Evolutionary conservation across 2,888 invertebrate species (phyloP).

Genomic region (Pterostichus niger): DNA sequence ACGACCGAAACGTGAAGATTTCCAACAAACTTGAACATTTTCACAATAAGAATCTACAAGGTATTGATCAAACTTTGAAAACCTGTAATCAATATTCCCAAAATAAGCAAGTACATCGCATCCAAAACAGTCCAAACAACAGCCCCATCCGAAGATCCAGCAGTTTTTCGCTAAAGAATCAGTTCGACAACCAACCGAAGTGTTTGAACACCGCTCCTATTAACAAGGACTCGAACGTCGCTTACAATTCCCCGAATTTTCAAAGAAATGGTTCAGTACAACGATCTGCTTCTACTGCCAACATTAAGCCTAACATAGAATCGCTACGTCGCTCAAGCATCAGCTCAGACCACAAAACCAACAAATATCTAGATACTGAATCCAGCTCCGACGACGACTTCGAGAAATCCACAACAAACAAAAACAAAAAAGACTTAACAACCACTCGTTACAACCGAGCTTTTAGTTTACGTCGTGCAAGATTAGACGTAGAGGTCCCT

Average conservation of each 20-base stretch:
- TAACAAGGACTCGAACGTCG: slow-evolving; percentile 73
- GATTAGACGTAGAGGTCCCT: slow-evolving; percentile 78
- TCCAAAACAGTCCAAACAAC: slow-evolving; percentile 76
- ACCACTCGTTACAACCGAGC: slow-evolving; percentile 86
- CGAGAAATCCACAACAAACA: slow-evolving; percentile 74
- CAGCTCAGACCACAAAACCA: slow-evolving; percentile 68
- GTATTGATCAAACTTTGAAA: slow-evolving; percentile 77
- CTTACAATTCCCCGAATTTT: slow-evolving; percentile 72
- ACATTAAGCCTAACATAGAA: slow-evolving; percentile 74
- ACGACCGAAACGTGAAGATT: slow-evolving; percentile 76
- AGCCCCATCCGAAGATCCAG: slow-evolving; percentile 83
- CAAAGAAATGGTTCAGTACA: slow-evolving; percentile 74
- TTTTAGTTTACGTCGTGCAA: slow-evolving; percentile 83
- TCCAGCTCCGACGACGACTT: slow-evolving; percentile 79
- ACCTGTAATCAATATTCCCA: slow-evolving; percentile 76
- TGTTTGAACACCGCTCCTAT: slow-evolving; percentile 67
- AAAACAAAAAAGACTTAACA: slow-evolving; percentile 75
- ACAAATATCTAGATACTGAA: slow-evolving; percentile 76
- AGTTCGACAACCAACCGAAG: slow-evolving; percentile 71
- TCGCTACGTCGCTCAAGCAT: slow-evolving; percentile 71
- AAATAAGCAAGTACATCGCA: slow-evolving; percentile 74
- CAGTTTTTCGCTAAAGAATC: slow-evolving; percentile 80
- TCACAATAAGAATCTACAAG: slow-evolving; percentile 75
- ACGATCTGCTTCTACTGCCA: slow-evolving; percentile 77
- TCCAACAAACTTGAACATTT: slow-evolving; percentile 78